A percentile compares a stretch with the other conserved stretches of the same genome.
Conservation (phyloP, 1,140 invertebrate genomes). For the Heterodera carotae region DNA sequence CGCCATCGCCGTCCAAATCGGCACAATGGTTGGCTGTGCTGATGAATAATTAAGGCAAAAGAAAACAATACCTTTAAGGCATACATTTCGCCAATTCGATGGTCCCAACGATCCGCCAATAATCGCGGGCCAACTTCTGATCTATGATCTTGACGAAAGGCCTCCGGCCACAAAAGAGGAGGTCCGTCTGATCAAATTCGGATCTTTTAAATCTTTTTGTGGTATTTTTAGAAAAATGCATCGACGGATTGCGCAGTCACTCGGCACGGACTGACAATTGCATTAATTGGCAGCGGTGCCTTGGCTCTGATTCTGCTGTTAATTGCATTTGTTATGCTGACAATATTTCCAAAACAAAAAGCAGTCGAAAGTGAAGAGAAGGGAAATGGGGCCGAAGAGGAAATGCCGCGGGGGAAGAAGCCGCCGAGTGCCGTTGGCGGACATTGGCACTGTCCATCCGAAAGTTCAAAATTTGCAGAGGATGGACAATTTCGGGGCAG, state of each 20-base stretch:
- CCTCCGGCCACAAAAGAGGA: slow-evolving; percentile 40
- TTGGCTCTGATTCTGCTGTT: slow-evolving; percentile 33
- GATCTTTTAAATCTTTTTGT: slow-evolving; percentile 1
- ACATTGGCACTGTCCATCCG: too few species aligned
- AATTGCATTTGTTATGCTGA: slow-evolving; percentile 22
- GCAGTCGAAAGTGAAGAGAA: neutral
- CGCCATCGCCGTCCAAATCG: slow-evolving; percentile 6
- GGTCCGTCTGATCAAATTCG: neutral
- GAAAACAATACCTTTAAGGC: neutral
- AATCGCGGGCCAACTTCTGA: slow-evolving; percentile 60
- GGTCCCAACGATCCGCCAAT: slow-evolving; percentile 51
- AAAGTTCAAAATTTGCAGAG: too few species aligned
- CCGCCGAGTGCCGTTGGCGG: too few species aligned
- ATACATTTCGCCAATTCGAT: slow-evolving; percentile 48
- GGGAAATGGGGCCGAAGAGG: neutral
- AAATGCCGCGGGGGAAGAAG: slow-evolving; percentile 32
- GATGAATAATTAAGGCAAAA: neutral
- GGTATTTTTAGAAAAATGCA: neutral
- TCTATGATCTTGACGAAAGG: slow-evolving; percentile 63
- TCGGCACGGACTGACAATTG: slow-evolving; percentile 38
- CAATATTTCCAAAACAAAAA: slow-evolving; percentile 5
- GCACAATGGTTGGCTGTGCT: slow-evolving; percentile 37
- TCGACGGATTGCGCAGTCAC: slow-evolving; percentile 44
- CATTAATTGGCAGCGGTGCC: slow-evolving; percentile 26
- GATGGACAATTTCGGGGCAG: too few species aligned